These are phyloP conservation scores for Bemisia tabaci DNA, from an alignment of 1,140 invertebrate genomes.

Conservation along the genomic window DNA sequence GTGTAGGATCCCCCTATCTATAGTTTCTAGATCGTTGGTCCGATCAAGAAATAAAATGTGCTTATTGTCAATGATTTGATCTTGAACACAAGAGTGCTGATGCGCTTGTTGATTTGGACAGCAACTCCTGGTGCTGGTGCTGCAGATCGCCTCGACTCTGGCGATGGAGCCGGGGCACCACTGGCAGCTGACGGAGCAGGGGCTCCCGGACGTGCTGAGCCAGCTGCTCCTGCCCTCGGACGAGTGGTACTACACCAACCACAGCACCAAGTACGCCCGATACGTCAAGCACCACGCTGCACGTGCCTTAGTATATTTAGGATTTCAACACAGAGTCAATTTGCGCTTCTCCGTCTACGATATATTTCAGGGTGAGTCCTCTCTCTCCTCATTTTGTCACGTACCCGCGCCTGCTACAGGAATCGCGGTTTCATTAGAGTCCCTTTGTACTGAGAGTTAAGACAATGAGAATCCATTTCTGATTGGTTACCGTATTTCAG, in stretches of 20 bases:
- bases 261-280: slow-evolving; percentile 51
- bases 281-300: slow-evolving; percentile 60
- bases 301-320: slow-evolving; percentile 43
- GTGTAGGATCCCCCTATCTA: too few species aligned
- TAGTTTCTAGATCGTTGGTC: too few species aligned
- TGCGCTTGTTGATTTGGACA: too few species aligned
- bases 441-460: too few species aligned
- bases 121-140: slow-evolving; percentile 52
- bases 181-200: slow-evolving; percentile 39
- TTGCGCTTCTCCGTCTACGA: slow-evolving; percentile 34
- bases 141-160: slow-evolving; percentile 48
- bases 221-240: slow-evolving; percentile 55
- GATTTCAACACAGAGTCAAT: slow-evolving; percentile 35
- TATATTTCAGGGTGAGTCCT: slow-evolving; percentile 29
- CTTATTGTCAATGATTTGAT: too few species aligned
- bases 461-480: too few species aligned
- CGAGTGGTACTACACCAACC: slow-evolving; percentile 63
- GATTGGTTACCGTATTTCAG: too few species aligned
- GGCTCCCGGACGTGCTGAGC: slow-evolving; percentile 47
- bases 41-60: too few species aligned
- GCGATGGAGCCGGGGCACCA: slow-evolving; percentile 44
- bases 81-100: too few species aligned
- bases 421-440: too few species aligned
- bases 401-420: too few species aligned
- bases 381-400: too few species aligned